Conservation (phyloP, 92 coral and sea anemone genomes). For the Desmophyllum pertusum region DNA sequence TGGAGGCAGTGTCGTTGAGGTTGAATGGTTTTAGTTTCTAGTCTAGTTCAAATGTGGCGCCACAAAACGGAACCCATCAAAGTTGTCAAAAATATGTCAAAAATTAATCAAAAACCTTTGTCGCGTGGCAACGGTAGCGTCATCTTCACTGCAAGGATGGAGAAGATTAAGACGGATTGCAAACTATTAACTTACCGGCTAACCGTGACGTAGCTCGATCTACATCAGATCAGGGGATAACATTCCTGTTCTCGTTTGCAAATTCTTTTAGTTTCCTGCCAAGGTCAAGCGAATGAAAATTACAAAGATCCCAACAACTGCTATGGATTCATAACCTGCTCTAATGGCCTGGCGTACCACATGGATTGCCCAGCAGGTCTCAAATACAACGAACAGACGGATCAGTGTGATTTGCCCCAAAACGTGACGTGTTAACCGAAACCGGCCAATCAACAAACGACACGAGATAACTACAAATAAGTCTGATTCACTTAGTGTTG, state of each 20-base stretch:
- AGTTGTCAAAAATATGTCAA: too few species aligned
- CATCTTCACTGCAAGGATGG: too few species aligned
- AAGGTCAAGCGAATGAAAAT: slow-evolving; percentile 41
- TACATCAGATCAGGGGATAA: too few species aligned
- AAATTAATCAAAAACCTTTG: too few species aligned
- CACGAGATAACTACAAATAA: background rate
- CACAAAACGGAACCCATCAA: too few species aligned
- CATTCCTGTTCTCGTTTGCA: background rate
- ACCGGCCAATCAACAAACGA: background rate
- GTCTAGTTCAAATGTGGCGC: too few species aligned
- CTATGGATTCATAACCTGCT: slow-evolving; percentile 65
- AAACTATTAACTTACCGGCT: too few species aligned
- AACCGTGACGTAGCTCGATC: too few species aligned
- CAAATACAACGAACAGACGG: slow-evolving; percentile 37
- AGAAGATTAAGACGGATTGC: too few species aligned
- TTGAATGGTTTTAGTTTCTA: too few species aligned
- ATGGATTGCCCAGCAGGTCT: slow-evolving; percentile 53
- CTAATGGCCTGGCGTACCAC: slow-evolving; percentile 33
- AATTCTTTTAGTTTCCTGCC: slow-evolving; percentile 20
- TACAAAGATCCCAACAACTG: slow-evolving; percentile 59
- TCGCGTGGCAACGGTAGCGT: too few species aligned
- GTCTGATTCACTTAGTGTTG: background rate
- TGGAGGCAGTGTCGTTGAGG: too few species aligned
- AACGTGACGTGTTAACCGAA: slow-evolving; percentile 31
- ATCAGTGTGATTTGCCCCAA: slow-evolving; percentile 49